Evolutionary conservation across 2,888 invertebrate genomes (phyloP).

Genomic region (Philopedon plagiatum): DNA sequence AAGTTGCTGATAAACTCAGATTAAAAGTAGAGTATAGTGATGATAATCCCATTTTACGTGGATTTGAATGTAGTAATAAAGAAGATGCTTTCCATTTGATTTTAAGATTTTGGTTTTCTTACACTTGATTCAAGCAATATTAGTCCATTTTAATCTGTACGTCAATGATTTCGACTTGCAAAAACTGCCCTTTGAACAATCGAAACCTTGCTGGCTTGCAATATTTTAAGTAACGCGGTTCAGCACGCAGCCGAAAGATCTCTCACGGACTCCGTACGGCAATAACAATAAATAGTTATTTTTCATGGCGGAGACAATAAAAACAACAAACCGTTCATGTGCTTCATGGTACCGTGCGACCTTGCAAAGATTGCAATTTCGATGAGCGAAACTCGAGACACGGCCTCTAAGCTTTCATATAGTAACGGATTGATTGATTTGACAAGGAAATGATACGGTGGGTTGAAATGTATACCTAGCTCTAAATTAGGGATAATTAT

Average conservation of each 20-base stretch:
- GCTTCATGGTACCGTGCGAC: slow-evolving; percentile 13
- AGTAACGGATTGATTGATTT: slow-evolving; percentile 1
- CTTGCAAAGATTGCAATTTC: slow-evolving; percentile 12
- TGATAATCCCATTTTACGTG: too few relatives aligned
- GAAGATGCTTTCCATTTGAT: too few relatives aligned
- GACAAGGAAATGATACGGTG: slow-evolving; percentile 10
- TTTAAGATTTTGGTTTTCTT: too few relatives aligned
- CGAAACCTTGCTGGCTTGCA: background rate
- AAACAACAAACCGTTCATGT: slow-evolving; percentile 25
- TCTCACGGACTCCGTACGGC: slow-evolving; percentile 24
- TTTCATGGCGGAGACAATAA: slow-evolving; percentile 18
- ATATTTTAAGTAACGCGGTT: slow-evolving; percentile 16
- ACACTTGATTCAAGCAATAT: too few relatives aligned
- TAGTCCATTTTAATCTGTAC: background rate
- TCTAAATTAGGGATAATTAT: slow-evolving; percentile 7
- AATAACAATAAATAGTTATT: slow-evolving; percentile 29
- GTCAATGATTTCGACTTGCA: background rate
- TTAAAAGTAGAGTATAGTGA: too few relatives aligned
- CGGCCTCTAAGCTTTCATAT: slow-evolving; percentile 2
- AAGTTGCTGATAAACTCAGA: too few relatives aligned
- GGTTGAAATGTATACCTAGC: background rate
- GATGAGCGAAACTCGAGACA: background rate
- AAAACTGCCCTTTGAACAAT: slow-evolving; percentile 6
- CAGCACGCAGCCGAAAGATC: slow-evolving; percentile 25
- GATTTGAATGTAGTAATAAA: too few relatives aligned